Evolutionary conservation across 2,888 invertebrate genomes (phyloP).

Genomic region (Limenitis camilla): DNA sequence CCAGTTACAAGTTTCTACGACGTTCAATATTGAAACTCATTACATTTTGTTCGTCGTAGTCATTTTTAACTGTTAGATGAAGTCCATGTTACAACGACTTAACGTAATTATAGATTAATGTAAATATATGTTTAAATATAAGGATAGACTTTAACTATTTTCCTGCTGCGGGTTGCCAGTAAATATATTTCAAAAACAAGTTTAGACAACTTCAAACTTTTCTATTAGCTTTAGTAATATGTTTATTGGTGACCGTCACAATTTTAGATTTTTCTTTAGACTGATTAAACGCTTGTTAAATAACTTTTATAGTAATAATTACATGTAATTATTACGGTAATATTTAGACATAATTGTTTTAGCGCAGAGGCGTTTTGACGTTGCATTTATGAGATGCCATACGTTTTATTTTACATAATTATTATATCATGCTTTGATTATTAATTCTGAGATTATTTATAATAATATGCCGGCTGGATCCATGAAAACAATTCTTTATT

Average conservation of each 20-base stretch:
- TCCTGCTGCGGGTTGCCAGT: too few species aligned
- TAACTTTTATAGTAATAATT: not conserved
- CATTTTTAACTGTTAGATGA: slow-evolving; percentile 10
- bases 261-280: not conserved
- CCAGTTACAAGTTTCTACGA: slow-evolving; percentile 20
- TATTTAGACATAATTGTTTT: not conserved
- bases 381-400: slow-evolving; percentile 17
- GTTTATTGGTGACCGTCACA: not conserved
- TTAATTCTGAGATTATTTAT: not conserved
- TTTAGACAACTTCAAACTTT: not conserved
- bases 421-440: not conserved
- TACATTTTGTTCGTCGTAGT: slow-evolving; percentile 6
- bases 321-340: not conserved
- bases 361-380: not conserved
- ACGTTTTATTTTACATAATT: not conserved
- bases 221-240: not conserved
- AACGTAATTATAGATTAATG: slow-evolving; percentile 4
- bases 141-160: not conserved
- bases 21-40: not conserved
- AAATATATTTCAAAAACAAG: too few species aligned
- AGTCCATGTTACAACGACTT: slow-evolving; percentile 22
- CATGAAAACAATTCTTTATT: too few species aligned
- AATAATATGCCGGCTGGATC: too few species aligned
- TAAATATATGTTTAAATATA: slow-evolving; percentile 5
- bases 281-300: slow-evolving; percentile 1